Conservation (phyloP, 2,113 vertebrate species). For the Telmatochromis bifrenatus region DNA sequence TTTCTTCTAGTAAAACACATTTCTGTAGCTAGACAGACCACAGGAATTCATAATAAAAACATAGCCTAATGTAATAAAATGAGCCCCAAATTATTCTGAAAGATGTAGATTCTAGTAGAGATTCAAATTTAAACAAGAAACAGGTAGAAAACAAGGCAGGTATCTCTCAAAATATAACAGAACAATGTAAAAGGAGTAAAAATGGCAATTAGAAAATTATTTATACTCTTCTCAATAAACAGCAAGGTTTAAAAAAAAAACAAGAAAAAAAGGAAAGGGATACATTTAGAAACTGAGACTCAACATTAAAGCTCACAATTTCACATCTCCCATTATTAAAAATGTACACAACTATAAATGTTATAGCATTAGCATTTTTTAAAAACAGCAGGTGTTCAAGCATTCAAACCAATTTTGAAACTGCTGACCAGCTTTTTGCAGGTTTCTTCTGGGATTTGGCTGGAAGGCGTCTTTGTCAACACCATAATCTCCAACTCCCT, state of each 20-base stretch:
- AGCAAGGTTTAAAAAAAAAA: too few relatives aligned
- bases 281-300: too few relatives aligned
- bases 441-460: not conserved
- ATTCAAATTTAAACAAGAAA: not conserved
- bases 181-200: not conserved
- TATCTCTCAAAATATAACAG: not conserved
- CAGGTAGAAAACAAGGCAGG: not conserved
- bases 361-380: too few relatives aligned
- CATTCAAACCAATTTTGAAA: not conserved
- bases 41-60: not conserved
- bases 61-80: not conserved
- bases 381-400: not conserved
- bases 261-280: too few relatives aligned
- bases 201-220: not conserved
- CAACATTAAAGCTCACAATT: too few relatives aligned
- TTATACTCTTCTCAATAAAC: not conserved
- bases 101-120: not conserved
- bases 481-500: not conserved
- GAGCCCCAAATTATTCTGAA: not conserved
- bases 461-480: not conserved
- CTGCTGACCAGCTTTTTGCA: not conserved
- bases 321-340: too few relatives aligned
- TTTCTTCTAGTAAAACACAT: not conserved
- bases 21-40: not conserved
- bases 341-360: too few relatives aligned